Evolutionary conservation across 2,113 vertebrate species (phyloP).

Genomic region (Datnioides undecimradiatus): DNA sequence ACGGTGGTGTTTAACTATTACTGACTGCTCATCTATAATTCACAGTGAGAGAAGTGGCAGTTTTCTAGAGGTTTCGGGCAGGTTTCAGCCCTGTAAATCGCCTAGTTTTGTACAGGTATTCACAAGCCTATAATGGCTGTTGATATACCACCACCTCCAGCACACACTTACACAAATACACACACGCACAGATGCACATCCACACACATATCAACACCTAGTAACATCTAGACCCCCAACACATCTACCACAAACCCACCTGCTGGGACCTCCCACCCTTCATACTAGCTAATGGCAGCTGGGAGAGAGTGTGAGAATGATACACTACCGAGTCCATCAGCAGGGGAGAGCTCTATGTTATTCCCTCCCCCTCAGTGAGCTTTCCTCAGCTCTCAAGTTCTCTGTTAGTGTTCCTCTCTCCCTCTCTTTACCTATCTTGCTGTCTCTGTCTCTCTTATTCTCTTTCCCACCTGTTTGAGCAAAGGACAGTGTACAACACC

Average conservation of each 20-base stretch:
- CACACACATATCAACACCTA: background rate
- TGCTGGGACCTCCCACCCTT: constrained; percentile 30
- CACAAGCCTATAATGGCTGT: background rate
- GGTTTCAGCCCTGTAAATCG: background rate
- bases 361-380: constrained; percentile 18
- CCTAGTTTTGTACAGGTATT: background rate
- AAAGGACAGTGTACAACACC: background rate
- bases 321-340: constrained; percentile 20
- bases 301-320: constrained; percentile 26
- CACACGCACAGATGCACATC: background rate
- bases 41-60: background rate
- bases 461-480: background rate
- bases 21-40: background rate
- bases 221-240: background rate
- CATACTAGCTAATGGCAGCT: constrained; percentile 25
- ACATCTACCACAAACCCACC: constrained; percentile 1
- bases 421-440: background rate
- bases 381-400: constrained; percentile 10
- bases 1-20: background rate
- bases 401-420: background rate
- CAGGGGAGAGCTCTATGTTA: constrained; percentile 9
- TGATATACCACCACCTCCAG: background rate
- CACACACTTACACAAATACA: background rate
- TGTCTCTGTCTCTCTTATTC: background rate
- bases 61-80: background rate